These are phyloP conservation scores for Phenganax marumi DNA, from an alignment of 92 coral and sea anemone species.

Conservation along the genomic window DNA sequence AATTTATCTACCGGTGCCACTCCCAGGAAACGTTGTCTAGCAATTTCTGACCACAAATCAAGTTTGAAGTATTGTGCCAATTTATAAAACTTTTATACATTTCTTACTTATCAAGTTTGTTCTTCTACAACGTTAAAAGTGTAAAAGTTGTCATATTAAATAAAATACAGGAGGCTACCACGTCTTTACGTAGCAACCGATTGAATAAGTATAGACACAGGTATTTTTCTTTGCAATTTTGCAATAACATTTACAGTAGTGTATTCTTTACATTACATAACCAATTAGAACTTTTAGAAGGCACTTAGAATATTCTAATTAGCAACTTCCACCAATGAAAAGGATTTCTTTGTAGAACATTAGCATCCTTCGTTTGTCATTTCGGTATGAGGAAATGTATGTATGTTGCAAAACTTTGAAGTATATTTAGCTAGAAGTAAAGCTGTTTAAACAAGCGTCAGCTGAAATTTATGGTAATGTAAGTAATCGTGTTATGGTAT, in stretches of 20 bases:
- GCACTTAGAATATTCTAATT: background rate
- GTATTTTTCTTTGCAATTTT: background rate
- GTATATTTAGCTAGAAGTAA: background rate
- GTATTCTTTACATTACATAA: background rate
- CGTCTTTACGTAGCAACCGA: background rate
- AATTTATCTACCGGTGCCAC: too few relatives aligned
- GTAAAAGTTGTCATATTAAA: background rate
- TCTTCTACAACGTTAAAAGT: background rate
- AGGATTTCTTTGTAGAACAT: background rate
- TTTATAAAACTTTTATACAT: background rate
- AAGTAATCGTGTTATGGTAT: background rate
- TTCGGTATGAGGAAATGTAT: background rate
- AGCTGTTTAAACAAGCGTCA: slow-evolving; percentile 12
- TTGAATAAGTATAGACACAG: slow-evolving; percentile 18
- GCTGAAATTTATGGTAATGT: slow-evolving; percentile 22
- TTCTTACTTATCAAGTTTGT: background rate
- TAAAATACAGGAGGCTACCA: background rate
- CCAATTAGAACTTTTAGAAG: slow-evolving; percentile 12
- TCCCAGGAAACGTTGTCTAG: too few relatives aligned
- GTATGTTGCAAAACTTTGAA: background rate
- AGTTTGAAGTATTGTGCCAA: too few relatives aligned
- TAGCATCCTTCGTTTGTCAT: background rate
- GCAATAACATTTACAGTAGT: background rate
- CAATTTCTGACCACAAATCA: background rate
- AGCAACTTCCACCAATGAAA: slow-evolving; percentile 17